phyloP scores from a whole-genome alignment of 1,140 invertebrate species.

The Campoletis sonorensis region DNA sequence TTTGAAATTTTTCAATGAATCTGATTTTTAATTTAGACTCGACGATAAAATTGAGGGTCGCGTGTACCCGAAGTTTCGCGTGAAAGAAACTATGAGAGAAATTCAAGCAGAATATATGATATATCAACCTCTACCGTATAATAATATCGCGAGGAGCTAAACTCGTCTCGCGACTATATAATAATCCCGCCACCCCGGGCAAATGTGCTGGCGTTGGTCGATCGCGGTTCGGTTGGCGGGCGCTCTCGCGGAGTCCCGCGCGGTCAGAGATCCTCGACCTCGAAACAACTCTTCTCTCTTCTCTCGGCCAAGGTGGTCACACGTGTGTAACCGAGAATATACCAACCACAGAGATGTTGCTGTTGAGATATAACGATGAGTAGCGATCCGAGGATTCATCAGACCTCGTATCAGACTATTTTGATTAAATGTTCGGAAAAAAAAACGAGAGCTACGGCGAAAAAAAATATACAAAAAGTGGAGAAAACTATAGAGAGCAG shows the following conservation, averaged over 20 bases:
- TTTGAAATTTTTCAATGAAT: background rate
- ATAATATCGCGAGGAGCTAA: conserved; percentile 19
- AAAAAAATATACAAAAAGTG: background rate
- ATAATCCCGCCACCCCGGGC: background rate
- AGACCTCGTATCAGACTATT: background rate
- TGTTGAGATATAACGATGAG: background rate
- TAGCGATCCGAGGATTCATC: background rate
- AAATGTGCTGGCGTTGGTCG: conserved; percentile 8
- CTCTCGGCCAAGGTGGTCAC: conserved; percentile 23
- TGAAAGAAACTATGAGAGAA: background rate
- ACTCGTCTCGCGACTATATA: conserved; percentile 3
- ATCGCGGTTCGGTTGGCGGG: background rate
- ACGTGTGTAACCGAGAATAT: background rate
- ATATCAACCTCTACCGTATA: conserved; percentile 6
- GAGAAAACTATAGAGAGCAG: no score
- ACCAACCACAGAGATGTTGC: background rate
- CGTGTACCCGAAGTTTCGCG: background rate
- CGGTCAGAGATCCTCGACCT: conserved; percentile 12
- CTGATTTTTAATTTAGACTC: background rate
- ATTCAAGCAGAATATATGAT: conserved; percentile 10
- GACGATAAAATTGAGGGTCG: background rate
- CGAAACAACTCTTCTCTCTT: background rate
- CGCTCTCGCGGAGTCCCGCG: background rate
- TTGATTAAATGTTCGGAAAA: background rate
- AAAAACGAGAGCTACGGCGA: background rate